Percentiles rank a stretch among this genome's conserved stretches.
Conservation (phyloP, 2,797 vertebrate genomes). For the Micromesistius poutassou region DNA sequence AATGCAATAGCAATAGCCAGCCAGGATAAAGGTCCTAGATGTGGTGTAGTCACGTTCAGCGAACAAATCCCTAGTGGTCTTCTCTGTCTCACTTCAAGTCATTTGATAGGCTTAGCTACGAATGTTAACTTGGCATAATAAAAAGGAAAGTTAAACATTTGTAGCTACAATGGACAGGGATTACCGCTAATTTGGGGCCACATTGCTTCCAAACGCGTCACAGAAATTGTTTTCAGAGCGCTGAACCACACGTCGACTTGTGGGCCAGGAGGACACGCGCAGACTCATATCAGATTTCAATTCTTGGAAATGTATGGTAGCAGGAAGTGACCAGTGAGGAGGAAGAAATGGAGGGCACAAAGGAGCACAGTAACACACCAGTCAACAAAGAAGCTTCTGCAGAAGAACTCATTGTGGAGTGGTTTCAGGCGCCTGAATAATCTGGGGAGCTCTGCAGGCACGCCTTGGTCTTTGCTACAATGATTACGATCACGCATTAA, state of each 20-base stretch:
- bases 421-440: not conserved
- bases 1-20: not conserved
- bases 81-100: not conserved
- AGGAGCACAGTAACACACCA: conserved; percentile 20
- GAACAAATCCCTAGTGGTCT: conserved; percentile 6
- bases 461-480: not conserved
- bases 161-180: conserved; percentile 39
- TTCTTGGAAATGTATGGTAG: conserved; percentile 63
- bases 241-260: conserved; percentile 46
- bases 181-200: conserved; percentile 54
- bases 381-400: conserved; percentile 1
- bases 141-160: conserved; percentile 46
- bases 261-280: conserved; percentile 57
- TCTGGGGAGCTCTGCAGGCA: not conserved
- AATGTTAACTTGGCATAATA: conserved; percentile 45
- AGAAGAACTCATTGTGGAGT: conserved; percentile 5
- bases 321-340: conserved; percentile 61
- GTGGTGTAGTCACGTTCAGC: not conserved
- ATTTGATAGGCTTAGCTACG: conserved; percentile 9
- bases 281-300: conserved; percentile 66
- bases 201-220: conserved; percentile 60
- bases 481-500: not conserved
- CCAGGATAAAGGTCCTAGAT: conserved; percentile 1
- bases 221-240: conserved; percentile 58
- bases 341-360: conserved; percentile 14